These are phyloP conservation scores for Melieria omissa DNA, from an alignment of 2,888 invertebrate genomes.

Conservation along the genomic window DNA sequence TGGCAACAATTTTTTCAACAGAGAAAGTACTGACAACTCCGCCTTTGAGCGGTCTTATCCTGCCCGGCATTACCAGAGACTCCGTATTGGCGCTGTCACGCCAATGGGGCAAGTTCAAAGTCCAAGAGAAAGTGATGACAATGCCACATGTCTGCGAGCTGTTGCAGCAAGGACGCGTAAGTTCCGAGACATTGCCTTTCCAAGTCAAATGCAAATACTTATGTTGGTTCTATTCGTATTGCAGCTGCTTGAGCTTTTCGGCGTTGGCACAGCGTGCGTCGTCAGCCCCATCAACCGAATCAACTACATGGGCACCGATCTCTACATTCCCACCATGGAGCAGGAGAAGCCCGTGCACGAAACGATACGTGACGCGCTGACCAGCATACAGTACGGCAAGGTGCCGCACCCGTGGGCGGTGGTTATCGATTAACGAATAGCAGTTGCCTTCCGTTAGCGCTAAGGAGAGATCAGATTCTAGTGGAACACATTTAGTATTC, in stretches of 20 bases:
- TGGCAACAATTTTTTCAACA: conserved; percentile 60
- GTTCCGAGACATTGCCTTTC: conserved; percentile 56
- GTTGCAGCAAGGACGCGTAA: conserved; percentile 83
- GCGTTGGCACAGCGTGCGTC: conserved; percentile 96
- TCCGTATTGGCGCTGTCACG: conserved; percentile 84
- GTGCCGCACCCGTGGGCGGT: conserved; percentile 85
- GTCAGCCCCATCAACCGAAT: conserved; percentile 92
- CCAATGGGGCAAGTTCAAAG: conserved; percentile 88
- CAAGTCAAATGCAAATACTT: conserved; percentile 13
- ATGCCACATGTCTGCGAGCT: conserved; percentile 85
- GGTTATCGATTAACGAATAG: conserved; percentile 69
- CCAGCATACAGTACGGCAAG: conserved; percentile 91
- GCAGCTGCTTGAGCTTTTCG: conserved; percentile 95
- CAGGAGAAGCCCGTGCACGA: conserved; percentile 80
- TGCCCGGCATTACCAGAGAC: conserved; percentile 93
- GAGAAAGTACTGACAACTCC: conserved; percentile 94
- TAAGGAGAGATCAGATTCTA: neutral
- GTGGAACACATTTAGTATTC: neutral
- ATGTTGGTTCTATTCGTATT: conserved; percentile 50
- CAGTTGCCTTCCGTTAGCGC: neutral
- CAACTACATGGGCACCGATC: conserved; percentile 76
- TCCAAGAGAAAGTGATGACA: conserved; percentile 82
- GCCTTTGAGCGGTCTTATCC: conserved; percentile 90
- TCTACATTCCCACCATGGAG: conserved; percentile 79
- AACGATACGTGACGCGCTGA: conserved; percentile 79